phyloP scores from a whole-genome alignment of 2,797 vertebrate genomes.

The Denticeps clupeoides region DNA sequence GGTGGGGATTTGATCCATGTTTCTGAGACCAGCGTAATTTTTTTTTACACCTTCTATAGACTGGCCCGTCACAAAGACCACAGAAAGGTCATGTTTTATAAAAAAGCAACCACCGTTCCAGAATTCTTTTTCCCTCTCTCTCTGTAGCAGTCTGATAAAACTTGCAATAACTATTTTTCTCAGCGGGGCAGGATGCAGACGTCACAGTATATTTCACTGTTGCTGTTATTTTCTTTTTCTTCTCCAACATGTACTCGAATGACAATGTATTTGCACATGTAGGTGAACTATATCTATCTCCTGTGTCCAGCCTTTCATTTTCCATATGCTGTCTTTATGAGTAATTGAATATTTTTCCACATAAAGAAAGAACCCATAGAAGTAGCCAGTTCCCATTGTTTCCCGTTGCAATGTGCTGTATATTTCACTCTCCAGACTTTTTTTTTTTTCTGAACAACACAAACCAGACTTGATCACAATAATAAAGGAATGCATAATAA shows the following conservation, averaged over 20 bases:
- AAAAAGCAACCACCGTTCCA: conserved; percentile 47
- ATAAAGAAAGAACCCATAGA: conserved; percentile 40
- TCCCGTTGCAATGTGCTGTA: conserved; percentile 33
- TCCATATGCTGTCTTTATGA: conserved; percentile 39
- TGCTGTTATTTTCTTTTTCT: conserved; percentile 38
- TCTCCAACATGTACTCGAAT: conserved; percentile 51
- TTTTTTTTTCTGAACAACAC: conserved; percentile 32
- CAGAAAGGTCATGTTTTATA: conserved; percentile 44
- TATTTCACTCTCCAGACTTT: conserved; percentile 33
- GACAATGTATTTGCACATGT: conserved; percentile 63
- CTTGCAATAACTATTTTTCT: conserved; percentile 71
- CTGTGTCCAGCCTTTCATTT: conserved; percentile 37
- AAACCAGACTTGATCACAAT: conserved; percentile 24
- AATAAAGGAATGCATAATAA: conserved; percentile 24
- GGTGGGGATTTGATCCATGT: too few relatives aligned
- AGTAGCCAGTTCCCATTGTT: conserved; percentile 25
- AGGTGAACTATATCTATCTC: conserved; percentile 46
- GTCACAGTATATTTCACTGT: conserved; percentile 55
- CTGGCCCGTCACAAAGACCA: too few relatives aligned
- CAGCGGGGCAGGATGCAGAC: conserved; percentile 63
- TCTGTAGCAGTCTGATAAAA: conserved; percentile 67
- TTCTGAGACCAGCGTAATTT: conserved; percentile 26
- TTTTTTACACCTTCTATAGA: conserved; percentile 21
- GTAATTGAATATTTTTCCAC: conserved; percentile 41
- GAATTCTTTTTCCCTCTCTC: conserved; percentile 49